Percentiles rank a stretch among this genome's conserved stretches.
These are phyloP conservation scores for Cancer borealis DNA, from an alignment of 2,888 invertebrate genomes.

Conservation along the genomic window DNA sequence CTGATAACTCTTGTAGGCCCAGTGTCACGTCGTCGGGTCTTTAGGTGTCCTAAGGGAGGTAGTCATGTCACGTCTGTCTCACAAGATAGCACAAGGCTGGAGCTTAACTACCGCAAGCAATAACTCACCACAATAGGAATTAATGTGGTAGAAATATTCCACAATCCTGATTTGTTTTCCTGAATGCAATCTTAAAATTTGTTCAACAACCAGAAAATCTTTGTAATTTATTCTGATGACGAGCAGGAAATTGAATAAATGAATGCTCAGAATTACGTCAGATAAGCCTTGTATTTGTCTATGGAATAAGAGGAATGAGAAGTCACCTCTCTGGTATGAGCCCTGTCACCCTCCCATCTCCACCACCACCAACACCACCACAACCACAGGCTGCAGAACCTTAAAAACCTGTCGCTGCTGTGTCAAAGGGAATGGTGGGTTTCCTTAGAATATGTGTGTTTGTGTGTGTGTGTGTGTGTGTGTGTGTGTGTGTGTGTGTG, in stretches of 20 bases:
- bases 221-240: not conserved
- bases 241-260: not conserved
- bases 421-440: not conserved
- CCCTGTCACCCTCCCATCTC: not conserved
- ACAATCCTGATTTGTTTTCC: not conserved
- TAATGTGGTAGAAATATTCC: not conserved
- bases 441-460: not conserved
- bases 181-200: not conserved
- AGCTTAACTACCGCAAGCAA: not conserved
- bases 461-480: conserved; percentile 48
- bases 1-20: not conserved
- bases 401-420: not conserved
- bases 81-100: not conserved
- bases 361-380: not conserved
- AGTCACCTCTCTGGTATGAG: not conserved
- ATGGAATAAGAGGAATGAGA: not conserved
- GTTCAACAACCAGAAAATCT: not conserved
- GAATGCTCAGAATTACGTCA: not conserved
- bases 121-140: too few species aligned
- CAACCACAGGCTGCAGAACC: not conserved
- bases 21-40: not conserved
- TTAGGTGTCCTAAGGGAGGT: not conserved
- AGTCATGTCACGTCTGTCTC: not conserved
- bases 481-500: conserved; percentile 30
- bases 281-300: not conserved